These are phyloP conservation scores for Tauraco erythrolophus DNA, from an alignment of 2,113 vertebrate species.

Conservation along the genomic window DNA sequence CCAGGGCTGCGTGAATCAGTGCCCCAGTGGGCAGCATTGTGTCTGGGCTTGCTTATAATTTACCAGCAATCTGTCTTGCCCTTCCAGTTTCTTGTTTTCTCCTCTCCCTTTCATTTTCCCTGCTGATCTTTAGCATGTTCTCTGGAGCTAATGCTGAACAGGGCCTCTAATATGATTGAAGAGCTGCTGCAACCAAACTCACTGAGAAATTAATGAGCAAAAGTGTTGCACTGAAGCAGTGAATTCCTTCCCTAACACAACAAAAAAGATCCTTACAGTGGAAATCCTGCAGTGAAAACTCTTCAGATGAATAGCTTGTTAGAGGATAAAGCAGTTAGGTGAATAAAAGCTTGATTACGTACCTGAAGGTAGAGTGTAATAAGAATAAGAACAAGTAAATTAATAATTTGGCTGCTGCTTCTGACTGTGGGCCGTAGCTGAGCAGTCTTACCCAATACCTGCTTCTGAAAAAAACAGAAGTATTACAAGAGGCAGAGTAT, in stretches of 20 bases:
- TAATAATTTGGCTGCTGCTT: constrained; percentile 52
- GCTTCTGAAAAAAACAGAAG: constrained; percentile 9
- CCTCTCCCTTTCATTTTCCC: constrained; percentile 11
- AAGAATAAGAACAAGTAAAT: constrained; percentile 62
- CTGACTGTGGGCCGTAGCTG: constrained; percentile 10
- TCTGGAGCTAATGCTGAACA: neutral
- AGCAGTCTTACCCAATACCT: constrained; percentile 11
- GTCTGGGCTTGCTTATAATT: constrained; percentile 57
- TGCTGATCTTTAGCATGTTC: constrained; percentile 2
- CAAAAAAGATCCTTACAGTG: constrained; percentile 15
- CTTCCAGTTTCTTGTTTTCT: constrained; percentile 8
- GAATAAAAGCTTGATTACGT: constrained; percentile 75
- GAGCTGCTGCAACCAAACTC: neutral
- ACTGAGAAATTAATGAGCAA: constrained; percentile 37
- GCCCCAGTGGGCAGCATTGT: neutral
- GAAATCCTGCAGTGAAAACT: constrained; percentile 57
- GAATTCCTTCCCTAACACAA: neutral
- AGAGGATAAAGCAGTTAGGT: constrained; percentile 70
- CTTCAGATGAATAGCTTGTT: constrained; percentile 74
- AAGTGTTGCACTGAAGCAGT: constrained; percentile 3
- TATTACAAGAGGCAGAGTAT: neutral
- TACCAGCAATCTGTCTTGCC: constrained; percentile 56
- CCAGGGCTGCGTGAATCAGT: constrained; percentile 23
- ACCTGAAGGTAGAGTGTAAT: constrained; percentile 60
- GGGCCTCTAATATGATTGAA: constrained; percentile 8